Evolutionary conservation across 2,888 invertebrate species (phyloP), one percentile per base, ranked within the genome.

Genomic region (Zhengitettix transpicula): DNA sequence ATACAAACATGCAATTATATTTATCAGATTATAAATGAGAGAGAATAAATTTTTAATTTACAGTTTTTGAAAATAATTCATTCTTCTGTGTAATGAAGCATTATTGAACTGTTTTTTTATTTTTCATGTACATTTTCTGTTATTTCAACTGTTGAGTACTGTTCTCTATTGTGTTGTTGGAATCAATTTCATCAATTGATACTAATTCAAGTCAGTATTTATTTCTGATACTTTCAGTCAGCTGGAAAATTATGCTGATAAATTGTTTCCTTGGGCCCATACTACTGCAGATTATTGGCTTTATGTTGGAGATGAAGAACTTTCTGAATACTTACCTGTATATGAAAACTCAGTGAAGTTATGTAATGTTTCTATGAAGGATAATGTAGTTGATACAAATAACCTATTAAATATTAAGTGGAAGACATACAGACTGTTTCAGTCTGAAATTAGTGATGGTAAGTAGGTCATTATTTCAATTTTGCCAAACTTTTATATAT

Each of bases 321-420:
- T 74, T 7, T 62, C 63, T 1, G 67, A 72, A 40, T 83, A 80
- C 68, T 67, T 82, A 63, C 84, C 85, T 2, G 68, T 72, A 40
- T 57, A 77, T 44, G 72, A 74, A 60, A 68, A 75, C 63, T 85
- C 84, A 0, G 81, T 83, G 69, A 59, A 64, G 40, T 11, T 62
- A 0, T 17, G 60, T 14, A 28, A 12, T 42, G 17, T 61, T 3
- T 10, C 14, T n/a, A 58, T 62, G 61, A 65, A 66, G 1, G 68
- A 66, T 42, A 65, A 53, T 42, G 59, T 65, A 41, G 61, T 60
- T 10, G 28, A 52, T 17, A 68, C 53, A 57, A 67, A 55, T 57
- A 64, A 41, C 58, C 61, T 11, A 41, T 57, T 62, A 9, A 66
- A 71, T 17, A 63, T 68, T 42, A 63, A 68, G 9, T 78, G 78